Conservation (phyloP, 2,888 invertebrate species). For the Nymphalis c-album region DNA sequence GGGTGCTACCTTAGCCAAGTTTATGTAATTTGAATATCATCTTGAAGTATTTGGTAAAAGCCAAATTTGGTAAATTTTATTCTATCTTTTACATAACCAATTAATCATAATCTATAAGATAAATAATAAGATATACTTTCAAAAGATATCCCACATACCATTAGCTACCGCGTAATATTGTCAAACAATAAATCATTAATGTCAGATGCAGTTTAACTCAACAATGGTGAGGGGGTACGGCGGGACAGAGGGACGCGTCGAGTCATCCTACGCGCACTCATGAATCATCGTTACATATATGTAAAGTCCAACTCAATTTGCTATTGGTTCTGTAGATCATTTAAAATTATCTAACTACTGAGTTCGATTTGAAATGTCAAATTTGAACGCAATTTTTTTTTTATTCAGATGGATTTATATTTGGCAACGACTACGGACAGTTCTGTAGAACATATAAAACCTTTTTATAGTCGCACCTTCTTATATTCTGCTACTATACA, state of each 20-base stretch:
- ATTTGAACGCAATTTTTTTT: too few relatives aligned
- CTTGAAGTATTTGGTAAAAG: too few relatives aligned
- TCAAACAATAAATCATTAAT: slow-evolving; percentile 60
- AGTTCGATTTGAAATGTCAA: background rate
- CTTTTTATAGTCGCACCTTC: too few relatives aligned
- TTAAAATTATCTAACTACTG: background rate
- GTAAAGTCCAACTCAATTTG: background rate
- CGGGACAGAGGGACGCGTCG: slow-evolving; percentile 40
- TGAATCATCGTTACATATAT: slow-evolving; percentile 23
- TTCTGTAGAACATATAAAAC: too few relatives aligned
- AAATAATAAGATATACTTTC: slow-evolving; percentile 4
- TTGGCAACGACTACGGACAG: too few relatives aligned
- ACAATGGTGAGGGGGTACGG: slow-evolving; percentile 38
- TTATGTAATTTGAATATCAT: too few relatives aligned
- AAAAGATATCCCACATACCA: slow-evolving; percentile 6
- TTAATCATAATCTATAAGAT: background rate
- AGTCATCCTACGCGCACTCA: slow-evolving; percentile 44
- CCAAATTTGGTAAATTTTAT: too few relatives aligned
- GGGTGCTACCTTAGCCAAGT: too few relatives aligned
- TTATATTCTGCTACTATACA: too few relatives aligned
- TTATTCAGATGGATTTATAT: too few relatives aligned
- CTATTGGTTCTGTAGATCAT: slow-evolving; percentile 30
- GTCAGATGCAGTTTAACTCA: slow-evolving; percentile 49
- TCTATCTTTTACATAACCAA: too few relatives aligned
- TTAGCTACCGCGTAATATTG: slow-evolving; percentile 41